phyloP scores from a whole-genome alignment of 2,888 invertebrate species.

The Hoplodrina blanda region DNA sequence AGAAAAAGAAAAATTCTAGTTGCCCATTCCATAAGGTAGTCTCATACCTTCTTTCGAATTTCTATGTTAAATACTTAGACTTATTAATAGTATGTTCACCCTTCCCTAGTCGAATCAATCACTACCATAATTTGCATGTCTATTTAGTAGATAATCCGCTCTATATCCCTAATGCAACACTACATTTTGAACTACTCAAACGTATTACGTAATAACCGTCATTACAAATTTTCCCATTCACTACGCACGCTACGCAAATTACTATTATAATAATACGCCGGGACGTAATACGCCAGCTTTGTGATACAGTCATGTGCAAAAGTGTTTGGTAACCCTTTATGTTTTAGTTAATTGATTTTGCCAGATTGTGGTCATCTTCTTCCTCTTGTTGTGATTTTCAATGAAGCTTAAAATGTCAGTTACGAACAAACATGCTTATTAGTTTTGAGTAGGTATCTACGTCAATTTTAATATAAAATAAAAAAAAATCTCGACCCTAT shows the following conservation, averaged over 20 bases:
- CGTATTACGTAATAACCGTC: slow-evolving; percentile 49
- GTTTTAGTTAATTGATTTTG: not conserved
- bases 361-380: not conserved
- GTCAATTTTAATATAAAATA: no score
- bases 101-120: not conserved
- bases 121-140: slow-evolving; percentile 2
- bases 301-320: slow-evolving; percentile 32
- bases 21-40: no score
- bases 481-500: no score
- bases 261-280: slow-evolving; percentile 55
- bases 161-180: slow-evolving; percentile 22
- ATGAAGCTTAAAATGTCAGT: no score
- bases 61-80: not conserved
- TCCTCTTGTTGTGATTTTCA: not conserved
- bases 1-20: no score
- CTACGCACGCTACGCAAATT: slow-evolving; percentile 61
- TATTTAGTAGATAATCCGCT: slow-evolving; percentile 6
- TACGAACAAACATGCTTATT: no score
- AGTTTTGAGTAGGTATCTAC: no score
- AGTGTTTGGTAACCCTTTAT: slow-evolving; percentile 17
- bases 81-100: not conserved
- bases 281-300: slow-evolving; percentile 34
- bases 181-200: slow-evolving; percentile 50
- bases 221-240: slow-evolving; percentile 53
- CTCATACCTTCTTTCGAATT: no score